Evolutionary conservation across 92 coral and sea anemone genomes (phyloP).

Genomic region (Bergia puertoricense): DNA sequence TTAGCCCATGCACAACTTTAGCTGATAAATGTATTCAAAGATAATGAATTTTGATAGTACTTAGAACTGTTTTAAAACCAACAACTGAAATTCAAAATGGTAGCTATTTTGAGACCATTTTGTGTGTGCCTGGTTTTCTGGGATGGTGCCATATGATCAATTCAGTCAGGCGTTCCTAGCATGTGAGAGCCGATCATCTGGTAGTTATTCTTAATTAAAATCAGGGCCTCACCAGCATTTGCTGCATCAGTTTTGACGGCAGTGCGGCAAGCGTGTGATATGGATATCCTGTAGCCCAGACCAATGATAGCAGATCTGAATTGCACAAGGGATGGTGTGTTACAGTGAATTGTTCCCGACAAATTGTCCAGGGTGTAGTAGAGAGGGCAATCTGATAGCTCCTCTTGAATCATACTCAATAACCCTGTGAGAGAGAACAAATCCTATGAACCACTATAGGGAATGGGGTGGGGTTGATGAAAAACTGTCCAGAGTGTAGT

Average conservation of each 20-base stretch:
- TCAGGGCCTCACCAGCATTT: constrained; percentile 56
- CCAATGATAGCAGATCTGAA: constrained; percentile 87
- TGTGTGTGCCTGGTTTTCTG: too few relatives aligned
- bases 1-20: too few relatives aligned
- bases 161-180: too few relatives aligned
- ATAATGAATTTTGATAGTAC: too few relatives aligned
- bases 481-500: constrained; percentile 78
- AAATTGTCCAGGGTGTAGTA: constrained; percentile 81
- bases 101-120: too few relatives aligned
- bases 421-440: constrained; percentile 56
- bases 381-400: constrained; percentile 71
- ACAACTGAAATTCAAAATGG: too few relatives aligned
- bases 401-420: constrained; percentile 82
- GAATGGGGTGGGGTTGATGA: not conserved
- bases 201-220: not conserved
- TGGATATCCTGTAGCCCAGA: constrained; percentile 86
- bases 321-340: constrained; percentile 93
- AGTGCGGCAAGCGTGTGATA: constrained; percentile 86
- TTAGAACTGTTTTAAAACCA: too few relatives aligned
- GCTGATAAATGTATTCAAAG: too few relatives aligned
- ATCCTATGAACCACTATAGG: not conserved
- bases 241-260: constrained; percentile 98
- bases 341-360: constrained; percentile 86
- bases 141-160: too few relatives aligned
- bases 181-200: too few relatives aligned